Percentiles rank a stretch among this genome's conserved stretches.
These are phyloP conservation scores for Diabrotica balteata DNA, from an alignment of 2,888 invertebrate species.

Conservation along the genomic window DNA sequence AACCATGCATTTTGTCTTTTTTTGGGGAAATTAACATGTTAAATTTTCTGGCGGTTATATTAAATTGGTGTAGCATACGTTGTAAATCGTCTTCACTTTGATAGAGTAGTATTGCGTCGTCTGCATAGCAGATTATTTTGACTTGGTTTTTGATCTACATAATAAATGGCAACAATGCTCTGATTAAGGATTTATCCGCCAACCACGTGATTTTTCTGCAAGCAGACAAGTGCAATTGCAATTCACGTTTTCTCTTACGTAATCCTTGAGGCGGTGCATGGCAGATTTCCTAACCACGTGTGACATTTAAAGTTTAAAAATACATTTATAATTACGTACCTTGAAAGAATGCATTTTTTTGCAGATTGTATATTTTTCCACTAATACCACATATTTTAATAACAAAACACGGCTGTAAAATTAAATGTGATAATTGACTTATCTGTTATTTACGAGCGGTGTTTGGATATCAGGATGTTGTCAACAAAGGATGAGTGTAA, in stretches of 20 bases:
- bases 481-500: slow-evolving; percentile 7
- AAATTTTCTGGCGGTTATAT: too few relatives aligned
- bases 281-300: slow-evolving; percentile 47
- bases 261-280: slow-evolving; percentile 38
- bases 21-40: too few relatives aligned
- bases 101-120: too few relatives aligned
- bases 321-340: slow-evolving; percentile 29
- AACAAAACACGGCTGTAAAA: slow-evolving; percentile 25
- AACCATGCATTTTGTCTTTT: too few relatives aligned
- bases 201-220: slow-evolving; percentile 35
- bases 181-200: slow-evolving; percentile 15
- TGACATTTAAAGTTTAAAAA: slow-evolving; percentile 50
- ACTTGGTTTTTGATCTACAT: too few relatives aligned
- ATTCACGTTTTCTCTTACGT: slow-evolving; percentile 49
- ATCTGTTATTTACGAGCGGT: slow-evolving; percentile 8
- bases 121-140: too few relatives aligned
- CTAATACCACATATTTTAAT: slow-evolving; percentile 33
- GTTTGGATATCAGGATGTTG: too few relatives aligned
- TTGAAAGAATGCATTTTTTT: slow-evolving; percentile 33
- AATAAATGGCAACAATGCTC: background rate
- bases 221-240: slow-evolving; percentile 39
- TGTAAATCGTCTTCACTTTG: too few relatives aligned
- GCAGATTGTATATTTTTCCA: slow-evolving; percentile 25
- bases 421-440: slow-evolving; percentile 28
- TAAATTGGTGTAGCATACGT: too few relatives aligned